These are phyloP conservation scores for Chironomus striatipennis DNA, from an alignment of 1,140 invertebrate species.

Conservation along the genomic window DNA sequence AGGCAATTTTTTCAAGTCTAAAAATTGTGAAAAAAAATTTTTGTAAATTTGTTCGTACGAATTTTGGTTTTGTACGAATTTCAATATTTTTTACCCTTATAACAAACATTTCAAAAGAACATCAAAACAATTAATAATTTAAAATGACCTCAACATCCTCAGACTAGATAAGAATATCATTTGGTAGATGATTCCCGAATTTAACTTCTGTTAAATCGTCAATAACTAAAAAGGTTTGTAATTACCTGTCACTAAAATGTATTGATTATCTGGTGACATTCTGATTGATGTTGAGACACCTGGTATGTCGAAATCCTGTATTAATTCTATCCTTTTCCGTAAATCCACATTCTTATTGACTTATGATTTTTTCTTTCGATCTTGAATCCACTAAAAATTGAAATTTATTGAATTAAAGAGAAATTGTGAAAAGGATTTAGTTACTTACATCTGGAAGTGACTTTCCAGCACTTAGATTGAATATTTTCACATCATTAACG, in stretches of 20 bases:
- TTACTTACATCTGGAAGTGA: slow-evolving; percentile 86
- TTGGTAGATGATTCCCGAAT: too few relatives aligned
- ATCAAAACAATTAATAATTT: too few relatives aligned
- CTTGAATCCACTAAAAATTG: slow-evolving; percentile 75
- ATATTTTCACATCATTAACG: slow-evolving; percentile 94
- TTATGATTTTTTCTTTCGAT: slow-evolving; percentile 74
- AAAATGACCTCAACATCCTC: too few relatives aligned
- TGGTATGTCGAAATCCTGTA: slow-evolving; percentile 99
- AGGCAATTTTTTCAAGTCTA: too few relatives aligned
- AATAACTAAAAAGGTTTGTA: too few relatives aligned
- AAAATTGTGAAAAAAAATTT: too few relatives aligned
- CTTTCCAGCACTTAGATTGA: slow-evolving; percentile 94
- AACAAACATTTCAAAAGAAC: too few relatives aligned
- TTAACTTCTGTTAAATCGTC: too few relatives aligned
- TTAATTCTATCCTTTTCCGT: slow-evolving; percentile 83
- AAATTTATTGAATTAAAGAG: not conserved
- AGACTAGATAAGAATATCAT: too few relatives aligned
- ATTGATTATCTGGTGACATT: slow-evolving; percentile 87
- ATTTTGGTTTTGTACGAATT: too few relatives aligned
- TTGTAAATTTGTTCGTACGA: too few relatives aligned
- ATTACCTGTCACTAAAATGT: slow-evolving; percentile 82
- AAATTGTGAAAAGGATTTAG: slow-evolving; percentile 27
- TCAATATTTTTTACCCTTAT: too few relatives aligned
- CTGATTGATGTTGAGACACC: slow-evolving; percentile 76
- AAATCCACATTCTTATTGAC: slow-evolving; percentile 88